Percentiles rank a stretch among this genome's conserved stretches.
These are phyloP conservation scores for Beris chalybata DNA, from an alignment of 2,888 invertebrate species.

Conservation along the genomic window DNA sequence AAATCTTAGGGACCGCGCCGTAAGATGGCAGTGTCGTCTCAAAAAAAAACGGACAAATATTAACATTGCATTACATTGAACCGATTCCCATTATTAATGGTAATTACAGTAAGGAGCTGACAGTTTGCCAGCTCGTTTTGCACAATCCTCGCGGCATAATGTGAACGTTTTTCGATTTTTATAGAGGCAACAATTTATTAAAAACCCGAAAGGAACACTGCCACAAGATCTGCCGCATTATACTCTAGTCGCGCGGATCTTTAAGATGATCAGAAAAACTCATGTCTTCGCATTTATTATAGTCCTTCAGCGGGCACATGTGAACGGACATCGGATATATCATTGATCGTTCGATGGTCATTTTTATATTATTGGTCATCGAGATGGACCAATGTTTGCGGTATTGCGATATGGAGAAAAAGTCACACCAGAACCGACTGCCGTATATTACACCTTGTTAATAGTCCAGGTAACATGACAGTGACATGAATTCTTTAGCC, in stretches of 20 bases:
- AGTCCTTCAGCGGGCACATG: conserved; percentile 1
- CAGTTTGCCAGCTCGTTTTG: conserved; percentile 26
- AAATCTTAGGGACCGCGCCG: no score
- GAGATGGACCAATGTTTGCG: conserved; percentile 2
- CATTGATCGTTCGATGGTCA: conserved; percentile 20
- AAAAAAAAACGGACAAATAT: conserved; percentile 31
- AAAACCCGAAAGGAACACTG: conserved; percentile 6
- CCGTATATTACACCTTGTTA: conserved; percentile 39
- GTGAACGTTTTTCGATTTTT: conserved; percentile 3
- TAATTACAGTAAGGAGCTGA: conserved; percentile 31
- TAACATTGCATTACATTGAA: conserved; percentile 29
- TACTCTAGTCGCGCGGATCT: conserved; percentile 7
- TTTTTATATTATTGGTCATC: conserved; percentile 28
- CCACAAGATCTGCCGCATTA: conserved; percentile 4
- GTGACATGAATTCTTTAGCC: conserved; percentile 39
- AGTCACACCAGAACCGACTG: conserved; percentile 36
- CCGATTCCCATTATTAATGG: conserved; percentile 37
- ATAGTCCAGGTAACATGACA: conserved; percentile 38
- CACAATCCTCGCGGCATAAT: background rate
- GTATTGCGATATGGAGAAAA: conserved; percentile 23
- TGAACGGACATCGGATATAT: background rate
- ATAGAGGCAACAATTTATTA: conserved; percentile 15
- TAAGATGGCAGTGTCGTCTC: conserved; percentile 3
- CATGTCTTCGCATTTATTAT: conserved; percentile 35
- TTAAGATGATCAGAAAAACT: conserved; percentile 33